Evolutionary conservation across 2,113 vertebrate species (phyloP).

Genomic region (Neotoma lepida): DNA sequence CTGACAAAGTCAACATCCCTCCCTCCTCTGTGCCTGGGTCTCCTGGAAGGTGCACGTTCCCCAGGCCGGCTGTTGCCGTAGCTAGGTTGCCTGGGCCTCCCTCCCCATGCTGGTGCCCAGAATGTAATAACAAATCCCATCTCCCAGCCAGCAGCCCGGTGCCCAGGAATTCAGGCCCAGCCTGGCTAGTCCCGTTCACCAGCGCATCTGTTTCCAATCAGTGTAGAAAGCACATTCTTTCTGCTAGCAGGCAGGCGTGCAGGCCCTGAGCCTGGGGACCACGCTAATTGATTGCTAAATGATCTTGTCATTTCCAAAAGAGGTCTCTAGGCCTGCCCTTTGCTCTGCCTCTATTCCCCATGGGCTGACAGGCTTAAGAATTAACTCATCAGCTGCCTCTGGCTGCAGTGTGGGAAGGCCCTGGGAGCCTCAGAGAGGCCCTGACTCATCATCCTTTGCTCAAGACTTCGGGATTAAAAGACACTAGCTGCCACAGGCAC

Average conservation of each 20-base stretch:
- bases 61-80: constrained; percentile 53
- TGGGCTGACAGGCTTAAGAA: background rate
- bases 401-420: background rate
- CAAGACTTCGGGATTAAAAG: background rate
- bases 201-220: constrained; percentile 87
- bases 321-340: constrained; percentile 74
- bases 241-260: constrained; percentile 67
- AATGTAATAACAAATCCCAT: constrained; percentile 64
- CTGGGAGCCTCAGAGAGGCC: background rate
- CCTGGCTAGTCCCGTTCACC: constrained; percentile 75
- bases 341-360: constrained; percentile 61
- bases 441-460: background rate
- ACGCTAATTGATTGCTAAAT: constrained; percentile 84
- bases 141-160: constrained; percentile 77
- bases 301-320: constrained; percentile 87
- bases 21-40: constrained; percentile 57
- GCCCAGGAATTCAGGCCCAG: constrained; percentile 82
- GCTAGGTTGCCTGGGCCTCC: constrained; percentile 76
- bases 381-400: constrained; percentile 68
- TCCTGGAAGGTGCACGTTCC: constrained; percentile 69
- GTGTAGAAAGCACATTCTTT: constrained; percentile 78
- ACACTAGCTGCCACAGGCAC: background rate
- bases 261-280: constrained; percentile 81
- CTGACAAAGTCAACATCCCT: constrained; percentile 74
- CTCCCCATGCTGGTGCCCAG: constrained; percentile 4